These are phyloP conservation scores for Drosophila melanogaster DNA, from an alignment of 1,140 invertebrate species.

Conservation along the genomic window Release_6_plus_ISO1_MT NT_033779.5:9040501-9041000, in stretches of 20 bases:
- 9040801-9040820: constrained; percentile 6
- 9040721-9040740: constrained; percentile 45
- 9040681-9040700: constrained; percentile 62
- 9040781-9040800: constrained; percentile 23
- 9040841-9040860: not conserved
- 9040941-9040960: constrained; percentile 25
- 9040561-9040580: constrained; percentile 43
- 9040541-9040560: constrained; percentile 61
- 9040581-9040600: constrained; percentile 52
- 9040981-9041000: constrained; percentile 16
- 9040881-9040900: constrained; percentile 67
- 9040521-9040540: constrained; percentile 59
- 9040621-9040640: not conserved
- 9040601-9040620: constrained; percentile 8
- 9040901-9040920: constrained; percentile 55
- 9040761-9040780: constrained; percentile 55
- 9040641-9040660: constrained; percentile 73
- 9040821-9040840: constrained; percentile 33
- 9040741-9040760: constrained; percentile 70
- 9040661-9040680: constrained; percentile 75
- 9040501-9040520: constrained; percentile 28
- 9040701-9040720: constrained; percentile 35
- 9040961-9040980: constrained; percentile 56
- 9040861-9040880: constrained; percentile 38
- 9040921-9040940: constrained; percentile 17